Conservation (phyloP, 2,113 vertebrate species). For the Tupaia chinensis region DNA sequence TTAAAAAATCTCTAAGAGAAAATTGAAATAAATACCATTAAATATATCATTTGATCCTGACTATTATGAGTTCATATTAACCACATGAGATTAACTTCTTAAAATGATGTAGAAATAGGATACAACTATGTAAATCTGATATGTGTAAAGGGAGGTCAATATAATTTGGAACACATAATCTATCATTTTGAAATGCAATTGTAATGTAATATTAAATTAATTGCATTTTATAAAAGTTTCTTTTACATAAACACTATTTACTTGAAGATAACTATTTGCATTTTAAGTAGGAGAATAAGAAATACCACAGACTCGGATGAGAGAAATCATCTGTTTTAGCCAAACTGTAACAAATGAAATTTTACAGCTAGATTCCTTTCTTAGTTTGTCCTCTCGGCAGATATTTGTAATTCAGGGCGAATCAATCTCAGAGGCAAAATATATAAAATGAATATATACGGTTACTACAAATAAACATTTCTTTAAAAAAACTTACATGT, state of each 20-base stretch:
- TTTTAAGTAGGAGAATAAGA: background rate
- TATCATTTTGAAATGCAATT: background rate
- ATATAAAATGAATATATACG: slow-evolving; percentile 30
- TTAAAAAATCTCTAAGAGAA: background rate
- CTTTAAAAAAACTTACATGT: background rate
- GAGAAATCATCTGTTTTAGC: background rate
- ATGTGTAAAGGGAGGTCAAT: background rate
- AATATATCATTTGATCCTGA: background rate
- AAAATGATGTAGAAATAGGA: background rate
- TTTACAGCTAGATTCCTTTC: background rate
- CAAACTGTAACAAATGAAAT: background rate
- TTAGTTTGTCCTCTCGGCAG: background rate
- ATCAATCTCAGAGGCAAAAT: background rate
- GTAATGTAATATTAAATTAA: background rate
- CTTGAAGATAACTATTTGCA: background rate
- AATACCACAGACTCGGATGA: background rate
- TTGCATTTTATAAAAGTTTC: background rate
- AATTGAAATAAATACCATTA: background rate
- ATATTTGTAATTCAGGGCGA: background rate
- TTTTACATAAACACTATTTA: background rate
- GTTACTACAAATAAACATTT: background rate
- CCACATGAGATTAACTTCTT: background rate
- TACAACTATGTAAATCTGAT: background rate
- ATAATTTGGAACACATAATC: background rate
- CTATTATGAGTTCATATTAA: background rate